Base-by-base conservation (phyloP, 1,140 invertebrate genomes). In the Aplysia californica region DNA sequence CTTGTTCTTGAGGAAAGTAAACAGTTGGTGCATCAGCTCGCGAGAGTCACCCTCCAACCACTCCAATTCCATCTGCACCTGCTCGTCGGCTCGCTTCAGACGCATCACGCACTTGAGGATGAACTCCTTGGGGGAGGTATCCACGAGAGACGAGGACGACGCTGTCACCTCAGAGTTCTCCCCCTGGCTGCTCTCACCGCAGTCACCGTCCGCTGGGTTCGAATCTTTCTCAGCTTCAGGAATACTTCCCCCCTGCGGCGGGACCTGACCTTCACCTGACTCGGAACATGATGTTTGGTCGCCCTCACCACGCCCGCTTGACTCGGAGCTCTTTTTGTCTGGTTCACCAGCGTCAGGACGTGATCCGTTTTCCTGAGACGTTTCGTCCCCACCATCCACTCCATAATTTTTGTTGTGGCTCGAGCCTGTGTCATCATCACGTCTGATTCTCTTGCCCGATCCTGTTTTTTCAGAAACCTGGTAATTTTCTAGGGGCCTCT, bases 1-100 rank as follows among this genome's bases (percentile, higher is more conserved):
- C 80, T 82, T 81, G 56, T 85, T 85, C 73, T 82, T 84, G 36
- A 84, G 75, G 75, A 78, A 84, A 29, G 83, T 83, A 31, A 84
- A 69, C 2, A 85, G 71, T 61, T 85, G 84, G 66, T 84, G 80
- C 80, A 82, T 76, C 26, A 79, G 68, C 56, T 85, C 84, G 26
- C 69, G 72, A 4, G 77, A 77, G n/a, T 72, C 38, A 36, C 82
- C 82, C 38, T 79, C 76, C 29, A 82, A 36, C 72, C 79, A 79
- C 15, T 77, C 79, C 77, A 85, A 66, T 35, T 82, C 79, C 10
- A 84, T 29, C 0, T 55, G 29, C 18, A 85, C 75, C 23, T 71
- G 66, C 23, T 76, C 71, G 29, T 80, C 80, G 23, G 73, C 72
- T 44, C 78, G 79, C 76, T 79, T 80, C 39, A 85, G 44, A 6